Percentiles rank a stretch among this genome's conserved stretches.
These are phyloP conservation scores for Amphibalanus amphitrite DNA, from an alignment of 1,140 invertebrate species.

Conservation along the genomic window DNA sequence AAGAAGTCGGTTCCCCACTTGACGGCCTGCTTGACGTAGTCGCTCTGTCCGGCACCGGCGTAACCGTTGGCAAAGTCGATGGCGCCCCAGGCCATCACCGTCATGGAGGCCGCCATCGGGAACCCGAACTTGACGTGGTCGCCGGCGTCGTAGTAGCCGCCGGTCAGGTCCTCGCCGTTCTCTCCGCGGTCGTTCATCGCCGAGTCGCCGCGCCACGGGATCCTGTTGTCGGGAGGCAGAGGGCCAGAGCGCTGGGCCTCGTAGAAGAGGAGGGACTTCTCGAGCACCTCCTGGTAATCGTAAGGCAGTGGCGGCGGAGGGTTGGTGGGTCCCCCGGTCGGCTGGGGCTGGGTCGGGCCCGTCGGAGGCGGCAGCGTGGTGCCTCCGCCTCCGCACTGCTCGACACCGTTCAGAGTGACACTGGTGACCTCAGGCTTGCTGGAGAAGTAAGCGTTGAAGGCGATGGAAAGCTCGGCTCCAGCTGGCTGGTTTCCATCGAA, in stretches of 20 bases:
- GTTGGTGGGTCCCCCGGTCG: no score
- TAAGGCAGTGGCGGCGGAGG: background rate
- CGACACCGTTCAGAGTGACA: background rate
- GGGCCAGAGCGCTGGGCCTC: conserved; percentile 27
- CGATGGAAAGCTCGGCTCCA: background rate
- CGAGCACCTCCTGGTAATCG: conserved; percentile 19
- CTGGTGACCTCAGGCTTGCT: background rate
- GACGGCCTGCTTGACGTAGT: conserved; percentile 9
- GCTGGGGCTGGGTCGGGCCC: background rate
- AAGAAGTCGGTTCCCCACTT: conserved; percentile 14
- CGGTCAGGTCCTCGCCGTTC: conserved; percentile 24
- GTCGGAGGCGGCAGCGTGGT: background rate
- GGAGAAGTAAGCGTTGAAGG: background rate
- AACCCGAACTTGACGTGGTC: conserved; percentile 29
- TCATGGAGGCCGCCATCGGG: conserved; percentile 25
- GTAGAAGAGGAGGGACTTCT: conserved; percentile 28
- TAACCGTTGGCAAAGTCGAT: conserved; percentile 19
- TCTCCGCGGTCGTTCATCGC: conserved; percentile 23
- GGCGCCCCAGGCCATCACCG: conserved; percentile 24
- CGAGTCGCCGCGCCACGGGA: conserved; percentile 26
- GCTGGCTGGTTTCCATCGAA: background rate
- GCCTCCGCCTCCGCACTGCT: background rate
- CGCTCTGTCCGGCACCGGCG: conserved; percentile 11
- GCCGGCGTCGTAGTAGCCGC: conserved; percentile 31
- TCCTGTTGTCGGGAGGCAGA: conserved; percentile 23